phyloP scores from a whole-genome alignment of 2,888 invertebrate genomes.

The Lepidonotus clava region DNA sequence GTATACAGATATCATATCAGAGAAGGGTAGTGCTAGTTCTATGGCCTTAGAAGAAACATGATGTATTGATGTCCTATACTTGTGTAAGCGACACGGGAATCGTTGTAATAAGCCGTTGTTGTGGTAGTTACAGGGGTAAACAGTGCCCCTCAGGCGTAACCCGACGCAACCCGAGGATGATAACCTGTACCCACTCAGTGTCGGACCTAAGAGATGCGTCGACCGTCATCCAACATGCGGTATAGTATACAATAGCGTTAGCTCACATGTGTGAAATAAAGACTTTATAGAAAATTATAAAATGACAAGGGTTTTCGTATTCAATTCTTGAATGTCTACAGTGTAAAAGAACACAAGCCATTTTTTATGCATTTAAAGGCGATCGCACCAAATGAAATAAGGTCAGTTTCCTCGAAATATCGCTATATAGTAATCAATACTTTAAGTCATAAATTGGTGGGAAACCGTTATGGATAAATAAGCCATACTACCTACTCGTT shows the following conservation, averaged over 20 bases:
- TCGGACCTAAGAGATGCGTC: too few species aligned
- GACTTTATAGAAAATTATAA: conserved; percentile 31
- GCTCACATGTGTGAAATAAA: conserved; percentile 47
- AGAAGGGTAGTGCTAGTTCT: conserved; percentile 18
- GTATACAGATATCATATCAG: conserved; percentile 34
- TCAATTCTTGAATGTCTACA: too few species aligned
- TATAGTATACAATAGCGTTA: conserved; percentile 2
- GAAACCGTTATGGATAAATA: too few species aligned
- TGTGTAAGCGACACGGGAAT: background rate
- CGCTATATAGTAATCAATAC: too few species aligned
- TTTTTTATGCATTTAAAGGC: too few species aligned
- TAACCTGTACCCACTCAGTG: too few species aligned
- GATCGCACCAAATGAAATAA: too few species aligned
- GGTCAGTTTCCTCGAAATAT: too few species aligned
- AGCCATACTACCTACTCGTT: too few species aligned
- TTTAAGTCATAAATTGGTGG: too few species aligned
- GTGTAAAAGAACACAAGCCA: too few species aligned
- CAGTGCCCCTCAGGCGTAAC: background rate
- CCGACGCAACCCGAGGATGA: background rate
- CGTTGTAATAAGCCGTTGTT: conserved; percentile 7
- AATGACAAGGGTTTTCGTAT: too few species aligned
- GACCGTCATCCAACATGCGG: background rate
- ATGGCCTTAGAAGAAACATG: conserved; percentile 35
- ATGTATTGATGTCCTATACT: conserved; percentile 23
- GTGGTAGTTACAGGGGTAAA: background rate